Percentiles rank a stretch among this genome's conserved stretches.
phyloP scores from a whole-genome alignment of 2,888 invertebrate species.

The Dynastes tityus region DNA sequence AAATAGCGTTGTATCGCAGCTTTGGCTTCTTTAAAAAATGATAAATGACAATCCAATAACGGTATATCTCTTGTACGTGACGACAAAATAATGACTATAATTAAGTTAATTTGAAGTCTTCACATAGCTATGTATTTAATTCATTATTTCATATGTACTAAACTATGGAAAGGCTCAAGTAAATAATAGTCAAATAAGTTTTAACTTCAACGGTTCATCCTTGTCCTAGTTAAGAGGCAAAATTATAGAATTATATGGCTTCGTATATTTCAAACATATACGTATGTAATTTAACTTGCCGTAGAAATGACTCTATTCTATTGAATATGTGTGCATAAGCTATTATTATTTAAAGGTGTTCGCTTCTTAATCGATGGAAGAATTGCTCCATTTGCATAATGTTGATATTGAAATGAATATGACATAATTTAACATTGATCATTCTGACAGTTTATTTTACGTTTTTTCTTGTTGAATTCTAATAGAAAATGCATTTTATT shows the following conservation, averaged over 20 bases:
- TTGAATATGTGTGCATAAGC: too few species aligned
- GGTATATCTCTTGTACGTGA: neutral
- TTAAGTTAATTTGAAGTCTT: neutral
- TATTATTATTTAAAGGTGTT: neutral
- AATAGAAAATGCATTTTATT: too few species aligned
- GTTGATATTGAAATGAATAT: neutral
- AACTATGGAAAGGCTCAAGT: neutral
- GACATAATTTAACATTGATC: too few species aligned
- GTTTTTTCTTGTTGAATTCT: too few species aligned
- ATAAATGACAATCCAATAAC: too few species aligned
- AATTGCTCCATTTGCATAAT: constrained; percentile 8
- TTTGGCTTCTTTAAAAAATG: too few species aligned
- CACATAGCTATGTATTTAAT: too few species aligned
- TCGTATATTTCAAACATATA: neutral
- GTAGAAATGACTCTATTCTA: too few species aligned
- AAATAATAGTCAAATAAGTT: constrained; percentile 23
- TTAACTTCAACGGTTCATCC: constrained; percentile 11
- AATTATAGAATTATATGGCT: neutral
- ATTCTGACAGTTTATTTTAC: neutral
- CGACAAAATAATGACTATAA: constrained; percentile 7
- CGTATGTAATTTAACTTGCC: too few species aligned
- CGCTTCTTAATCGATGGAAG: neutral
- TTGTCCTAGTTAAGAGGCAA: constrained; percentile 29
- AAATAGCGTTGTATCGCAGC: neutral
- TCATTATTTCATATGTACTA: too few species aligned